A percentile compares a stretch with the other conserved stretches of the same genome.
These are phyloP conservation scores for Calliopsis andreniformis DNA, from an alignment of 1,140 invertebrate species.

Conservation along the genomic window DNA sequence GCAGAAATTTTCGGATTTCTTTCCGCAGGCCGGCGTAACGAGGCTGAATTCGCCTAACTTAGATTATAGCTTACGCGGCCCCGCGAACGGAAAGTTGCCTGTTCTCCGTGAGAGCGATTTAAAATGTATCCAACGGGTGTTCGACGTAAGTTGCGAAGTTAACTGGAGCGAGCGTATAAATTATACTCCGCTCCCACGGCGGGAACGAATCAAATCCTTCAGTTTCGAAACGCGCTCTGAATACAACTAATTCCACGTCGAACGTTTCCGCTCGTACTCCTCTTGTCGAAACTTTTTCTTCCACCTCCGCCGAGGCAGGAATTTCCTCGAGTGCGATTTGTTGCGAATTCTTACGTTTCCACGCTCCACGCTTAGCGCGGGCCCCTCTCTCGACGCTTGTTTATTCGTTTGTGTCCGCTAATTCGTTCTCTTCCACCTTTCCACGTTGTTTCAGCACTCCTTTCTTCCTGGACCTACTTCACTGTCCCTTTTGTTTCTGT, in stretches of 20 bases:
- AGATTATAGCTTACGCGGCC: constrained; percentile 20
- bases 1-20: constrained; percentile 56
- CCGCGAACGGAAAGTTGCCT: constrained; percentile 37
- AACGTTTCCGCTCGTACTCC: constrained; percentile 18
- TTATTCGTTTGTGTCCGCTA: background rate
- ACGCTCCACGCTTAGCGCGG: background rate
- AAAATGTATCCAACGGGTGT: constrained; percentile 60
- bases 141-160: constrained; percentile 53
- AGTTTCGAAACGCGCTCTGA: constrained; percentile 44
- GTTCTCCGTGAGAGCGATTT: constrained; percentile 44
- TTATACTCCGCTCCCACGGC: constrained; percentile 38
- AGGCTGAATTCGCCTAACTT: constrained; percentile 44
- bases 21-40: constrained; percentile 20
- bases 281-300: constrained; percentile 24
- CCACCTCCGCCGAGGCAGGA: background rate
- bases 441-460: background rate
- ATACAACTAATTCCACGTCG: constrained; percentile 56
- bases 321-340: constrained; percentile 24
- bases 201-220: constrained; percentile 53
- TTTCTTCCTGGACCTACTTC: background rate
- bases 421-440: background rate
- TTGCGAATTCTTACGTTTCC: background rate
- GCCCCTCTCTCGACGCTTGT: background rate
- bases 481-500: background rate
- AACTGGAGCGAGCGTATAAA: constrained; percentile 57